Evolutionary conservation across 2,113 vertebrate species (phyloP).

Genomic region (Sorex araneus): DNA sequence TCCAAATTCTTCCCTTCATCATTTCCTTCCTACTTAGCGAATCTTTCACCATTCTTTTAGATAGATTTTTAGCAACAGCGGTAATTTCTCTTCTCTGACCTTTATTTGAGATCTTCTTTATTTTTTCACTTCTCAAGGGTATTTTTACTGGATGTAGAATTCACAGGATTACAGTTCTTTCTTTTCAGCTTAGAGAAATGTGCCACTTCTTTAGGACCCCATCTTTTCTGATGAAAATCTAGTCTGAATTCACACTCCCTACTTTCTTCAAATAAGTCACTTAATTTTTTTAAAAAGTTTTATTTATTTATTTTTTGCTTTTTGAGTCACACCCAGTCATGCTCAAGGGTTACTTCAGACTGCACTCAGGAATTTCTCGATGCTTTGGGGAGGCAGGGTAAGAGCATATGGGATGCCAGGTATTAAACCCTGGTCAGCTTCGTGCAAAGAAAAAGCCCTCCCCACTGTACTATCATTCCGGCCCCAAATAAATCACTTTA

Average conservation of each 20-base stretch:
- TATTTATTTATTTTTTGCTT: no score
- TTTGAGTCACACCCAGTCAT: no score
- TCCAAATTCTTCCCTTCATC: neutral
- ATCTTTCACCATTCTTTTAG: slow-evolving; percentile 39
- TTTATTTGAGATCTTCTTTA: slow-evolving; percentile 32
- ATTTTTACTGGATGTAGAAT: slow-evolving; percentile 32
- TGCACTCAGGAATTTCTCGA: no score
- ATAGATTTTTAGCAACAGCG: neutral
- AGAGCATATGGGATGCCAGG: no score
- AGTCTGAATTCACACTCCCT: neutral
- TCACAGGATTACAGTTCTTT: neutral
- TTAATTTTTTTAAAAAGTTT: no score
- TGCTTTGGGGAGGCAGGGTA: no score
- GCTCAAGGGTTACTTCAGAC: no score
- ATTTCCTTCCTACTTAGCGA: slow-evolving; percentile 4
- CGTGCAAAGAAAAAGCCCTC: no score
- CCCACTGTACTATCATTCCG: no score
- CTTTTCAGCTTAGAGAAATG: neutral
- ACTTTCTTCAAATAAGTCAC: neutral
- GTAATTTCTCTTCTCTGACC: slow-evolving; percentile 9
- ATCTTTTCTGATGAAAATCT: slow-evolving; percentile 48
- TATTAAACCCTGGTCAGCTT: no score
- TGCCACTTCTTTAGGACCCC: neutral
- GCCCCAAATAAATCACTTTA: neutral
- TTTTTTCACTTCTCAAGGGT: neutral